Conservation (phyloP, 2,113 vertebrate species). For the Oophaga pumilio region DNA sequence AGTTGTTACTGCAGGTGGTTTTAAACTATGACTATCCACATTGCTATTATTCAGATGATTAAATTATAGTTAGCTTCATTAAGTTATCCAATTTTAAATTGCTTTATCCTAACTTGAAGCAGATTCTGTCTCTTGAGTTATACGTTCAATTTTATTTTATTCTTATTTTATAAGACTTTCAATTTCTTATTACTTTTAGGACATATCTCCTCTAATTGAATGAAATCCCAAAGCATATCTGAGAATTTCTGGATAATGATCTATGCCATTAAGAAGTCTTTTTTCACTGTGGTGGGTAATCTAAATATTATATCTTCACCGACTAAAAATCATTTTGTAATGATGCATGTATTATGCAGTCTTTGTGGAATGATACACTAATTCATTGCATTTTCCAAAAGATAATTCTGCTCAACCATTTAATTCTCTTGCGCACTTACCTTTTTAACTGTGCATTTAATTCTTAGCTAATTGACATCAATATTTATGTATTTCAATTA, state of each 20-base stretch:
- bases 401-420: slow-evolving; percentile 68
- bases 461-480: slow-evolving; percentile 70
- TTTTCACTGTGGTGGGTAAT: slow-evolving; percentile 59
- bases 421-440: slow-evolving; percentile 66
- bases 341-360: slow-evolving; percentile 61
- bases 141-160: slow-evolving; percentile 45
- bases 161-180: slow-evolving; percentile 44
- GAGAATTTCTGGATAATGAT: slow-evolving; percentile 49
- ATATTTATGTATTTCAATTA: slow-evolving; percentile 68
- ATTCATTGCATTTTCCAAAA: slow-evolving; percentile 65
- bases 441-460: slow-evolving; percentile 71
- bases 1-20: slow-evolving; percentile 49
- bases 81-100: slow-evolving; percentile 49
- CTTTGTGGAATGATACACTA: slow-evolving; percentile 58
- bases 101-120: slow-evolving; percentile 44
- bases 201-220: slow-evolving; percentile 50
- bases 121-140: slow-evolving; percentile 46
- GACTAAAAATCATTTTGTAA: slow-evolving; percentile 61
- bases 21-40: slow-evolving; percentile 49
- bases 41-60: slow-evolving; percentile 52
- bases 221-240: slow-evolving; percentile 50
- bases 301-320: slow-evolving; percentile 58
- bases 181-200: slow-evolving; percentile 38
- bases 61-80: slow-evolving; percentile 56
- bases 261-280: slow-evolving; percentile 42